Evolutionary conservation across 2,113 vertebrate genomes (phyloP), one percentile per base, ranked within the genome.

Genomic region (Apaloderma vittatum): DNA sequence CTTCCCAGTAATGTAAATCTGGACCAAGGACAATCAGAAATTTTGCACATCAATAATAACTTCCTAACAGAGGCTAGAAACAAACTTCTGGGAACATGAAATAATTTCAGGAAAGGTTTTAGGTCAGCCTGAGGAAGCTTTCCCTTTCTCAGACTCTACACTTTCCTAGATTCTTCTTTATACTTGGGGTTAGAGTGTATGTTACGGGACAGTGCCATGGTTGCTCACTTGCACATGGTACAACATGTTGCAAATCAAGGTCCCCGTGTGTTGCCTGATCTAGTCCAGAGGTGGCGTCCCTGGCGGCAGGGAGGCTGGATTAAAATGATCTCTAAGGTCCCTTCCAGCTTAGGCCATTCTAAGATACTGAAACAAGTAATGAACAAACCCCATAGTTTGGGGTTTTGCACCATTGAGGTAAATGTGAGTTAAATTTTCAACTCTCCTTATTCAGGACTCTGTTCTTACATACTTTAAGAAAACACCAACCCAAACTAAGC

Each of bases 111-210:
- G 21, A 54, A 40, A 49, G 8, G 66, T 66, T 89, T 77, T 49
- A 67, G 24, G 27, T 51, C 27, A 81, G 12, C 8, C 14, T 45
- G 23, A 86, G 45, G 58, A 88, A 43, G 7, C 2, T 32, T 75
- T 40, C 71, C 14, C 32, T 75, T 8, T 54, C 46, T 76, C 57
- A 86, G 11, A 19, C 17, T 70, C 23, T 62, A 0, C 11, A 17
- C 9, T 34, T 55, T 46, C 12, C 26, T 20, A 7, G 8, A 37
- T 1, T 61, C 23, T 8, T 49, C 54, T 86, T 48, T 26, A 18
- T 20, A 16, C 21, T 24, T 0, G 2, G 15, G 6, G 3, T 19
- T 19, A 12, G 17, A 6, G 4, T 2, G 3, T 34, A 11, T 49
- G 43, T 43, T 15, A 10, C 14, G 58, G 37, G 11, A 54, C 68